phyloP scores from a whole-genome alignment of 1,140 invertebrate genomes.

The Adelges cooleyi region DNA sequence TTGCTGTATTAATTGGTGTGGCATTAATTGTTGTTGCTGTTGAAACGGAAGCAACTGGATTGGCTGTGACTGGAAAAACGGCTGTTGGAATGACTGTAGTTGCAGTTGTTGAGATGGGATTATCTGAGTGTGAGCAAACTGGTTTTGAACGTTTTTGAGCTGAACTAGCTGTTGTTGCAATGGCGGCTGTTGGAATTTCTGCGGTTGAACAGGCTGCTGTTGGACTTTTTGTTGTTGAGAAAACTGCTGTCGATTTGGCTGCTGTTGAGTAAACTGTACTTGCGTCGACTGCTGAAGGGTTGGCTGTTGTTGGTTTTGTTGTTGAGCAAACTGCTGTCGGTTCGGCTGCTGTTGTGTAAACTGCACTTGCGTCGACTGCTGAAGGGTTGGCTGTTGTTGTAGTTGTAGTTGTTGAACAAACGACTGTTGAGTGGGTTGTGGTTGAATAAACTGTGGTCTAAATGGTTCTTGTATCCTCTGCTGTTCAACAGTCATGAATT shows the following conservation, averaged over 20 bases:
- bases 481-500: background rate
- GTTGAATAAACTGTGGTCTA: too few species aligned
- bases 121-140: constrained; percentile 1
- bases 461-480: too few species aligned
- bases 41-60: background rate
- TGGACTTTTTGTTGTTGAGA: constrained; percentile 30
- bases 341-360: constrained; percentile 38
- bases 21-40: background rate
- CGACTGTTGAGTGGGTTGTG: too few species aligned
- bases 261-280: constrained; percentile 38
- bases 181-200: constrained; percentile 26
- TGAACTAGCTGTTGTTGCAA: constrained; percentile 36
- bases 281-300: background rate
- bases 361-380: too few species aligned
- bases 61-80: constrained; percentile 9
- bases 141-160: constrained; percentile 35
- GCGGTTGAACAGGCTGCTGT: constrained; percentile 34
- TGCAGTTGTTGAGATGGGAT: background rate
- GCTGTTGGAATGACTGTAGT: constrained; percentile 33
- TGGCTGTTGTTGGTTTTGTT: background rate
- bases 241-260: constrained; percentile 34
- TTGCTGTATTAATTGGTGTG: background rate
- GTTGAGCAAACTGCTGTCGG: constrained; percentile 40
- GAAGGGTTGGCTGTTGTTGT: background rate
- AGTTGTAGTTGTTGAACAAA: background rate